These are phyloP conservation scores for Heteronetta atricapilla DNA, from an alignment of 2,113 vertebrate genomes.

Conservation along the genomic window DNA sequence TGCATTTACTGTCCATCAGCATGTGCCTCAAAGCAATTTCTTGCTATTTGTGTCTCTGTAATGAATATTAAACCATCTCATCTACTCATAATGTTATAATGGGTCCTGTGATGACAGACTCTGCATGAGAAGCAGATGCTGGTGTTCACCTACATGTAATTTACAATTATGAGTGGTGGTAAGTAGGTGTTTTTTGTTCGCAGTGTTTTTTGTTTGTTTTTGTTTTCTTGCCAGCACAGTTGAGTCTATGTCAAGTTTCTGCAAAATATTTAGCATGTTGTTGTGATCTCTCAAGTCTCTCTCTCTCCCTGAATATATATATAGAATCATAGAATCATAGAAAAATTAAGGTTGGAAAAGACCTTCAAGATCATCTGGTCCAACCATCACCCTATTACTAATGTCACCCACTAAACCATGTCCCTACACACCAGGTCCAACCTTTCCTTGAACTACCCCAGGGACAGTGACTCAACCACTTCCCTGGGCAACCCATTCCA, in stretches of 20 bases:
- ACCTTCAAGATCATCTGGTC: too few species aligned
- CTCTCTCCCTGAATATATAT: too few species aligned
- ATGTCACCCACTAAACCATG: too few species aligned
- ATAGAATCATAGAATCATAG: too few species aligned
- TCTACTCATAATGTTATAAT: constrained; percentile 27
- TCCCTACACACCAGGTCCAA: too few species aligned
- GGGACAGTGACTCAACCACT: too few species aligned
- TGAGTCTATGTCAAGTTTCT: neutral
- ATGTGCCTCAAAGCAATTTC: neutral
- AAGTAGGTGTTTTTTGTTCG: neutral
- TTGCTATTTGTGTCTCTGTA: neutral
- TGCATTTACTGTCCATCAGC: constrained; percentile 40
- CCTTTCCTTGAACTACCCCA: too few species aligned
- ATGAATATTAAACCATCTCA: constrained; percentile 34
- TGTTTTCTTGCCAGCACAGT: neutral
- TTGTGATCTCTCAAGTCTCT: neutral
- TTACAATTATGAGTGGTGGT: constrained; percentile 30
- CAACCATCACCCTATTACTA: too few species aligned
- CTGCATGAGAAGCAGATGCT: constrained; percentile 60
- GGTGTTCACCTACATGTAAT: constrained; percentile 56
- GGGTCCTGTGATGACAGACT: constrained; percentile 29
- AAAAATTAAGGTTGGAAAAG: too few species aligned
- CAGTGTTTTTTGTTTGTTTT: neutral
- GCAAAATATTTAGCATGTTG: neutral
- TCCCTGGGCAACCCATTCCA: too few species aligned